Evolutionary conservation across 2,113 vertebrate genomes (phyloP), one percentile per base, ranked within the genome.

Genomic region (Eurypyga helias): DNA sequence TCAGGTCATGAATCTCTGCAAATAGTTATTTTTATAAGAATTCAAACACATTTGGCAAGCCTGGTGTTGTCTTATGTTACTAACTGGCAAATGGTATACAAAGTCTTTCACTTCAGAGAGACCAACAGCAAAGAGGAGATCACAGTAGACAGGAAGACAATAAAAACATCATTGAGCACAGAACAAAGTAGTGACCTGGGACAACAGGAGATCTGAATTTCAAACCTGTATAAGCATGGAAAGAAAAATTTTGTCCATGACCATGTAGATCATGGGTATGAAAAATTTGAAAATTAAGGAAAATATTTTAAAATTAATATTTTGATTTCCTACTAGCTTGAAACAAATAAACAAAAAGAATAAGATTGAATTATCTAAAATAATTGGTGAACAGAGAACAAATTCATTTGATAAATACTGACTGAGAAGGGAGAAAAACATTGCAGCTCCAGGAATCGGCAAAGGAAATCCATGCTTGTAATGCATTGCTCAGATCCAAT

Each of bases 1-100:
- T 86, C 46, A 46, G 76, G 71, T 77, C 28, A 83, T 49, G 62
- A 92, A 95, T 92, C 83, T 92, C 54, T 62, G 49, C 79, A 77
- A 66, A 83, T 57, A 66, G 66, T 64, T 88, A 88, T 77, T 92
- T 88, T 83, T 96, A 66, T 54, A 69, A 95, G 79, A 86, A 86
- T 71, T 41, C 67, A 78, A 89, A 80, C 71, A 77, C 67, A 93
- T 73, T 89, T 86, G 49, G 71, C 58, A 83, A 94, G 62, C 11
- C 82, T 93, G 72, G 80, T 4, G 13, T 76, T 41, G 5, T 86
- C 76, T 91, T 65, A 33, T 36, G 29, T 70, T 81, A 84, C 91
- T 91, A 94, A 69, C 65, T 91, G 81, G 72, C 77, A 87, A 96
- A 83, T 18, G 89, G 48, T 17, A 46, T 29, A 81, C 26, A 36